Evolutionary conservation across 2,888 invertebrate species (phyloP), one percentile per base, ranked within the genome.

Genomic region (Tethea ocularis): DNA sequence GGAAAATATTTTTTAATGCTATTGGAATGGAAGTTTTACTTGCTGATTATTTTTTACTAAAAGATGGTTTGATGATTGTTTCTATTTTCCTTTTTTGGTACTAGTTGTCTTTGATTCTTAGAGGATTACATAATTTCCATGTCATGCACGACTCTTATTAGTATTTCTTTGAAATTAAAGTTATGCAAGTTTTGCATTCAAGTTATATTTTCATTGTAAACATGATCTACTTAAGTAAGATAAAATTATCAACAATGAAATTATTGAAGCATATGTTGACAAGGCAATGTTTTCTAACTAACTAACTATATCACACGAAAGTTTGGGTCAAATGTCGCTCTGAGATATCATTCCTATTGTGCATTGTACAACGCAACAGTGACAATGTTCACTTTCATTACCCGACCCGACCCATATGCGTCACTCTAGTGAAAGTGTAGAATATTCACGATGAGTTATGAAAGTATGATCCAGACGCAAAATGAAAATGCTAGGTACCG

Each of bases 321-420:
- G 77, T 73, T 62, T 62, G 61, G 75, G 73, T 71, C 74, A 77
- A 66, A 68, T 62, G 71, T 74, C 71, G 69, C 75, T 74, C 73
- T 77, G 75, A 76, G 75, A 78, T 69, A 66, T 54, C 54, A 54
- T 54, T 70, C 64, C 84, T 74, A 90, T 90, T 90, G 88, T 91
- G 82, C 80, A 84, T 85, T 87, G 85, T 86, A 70, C 61, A 68
- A 66, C 69, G 20, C 61, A 67, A 24, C 64, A 61, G 62, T 77
- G 78, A 79, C 85, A 85, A 80, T 83, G 79, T 79, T 83, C 82
- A 78, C 88, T 89, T 89, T 90, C 88, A 79, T 84, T 81, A 61
- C 62, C 60, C 71, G 73, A 61, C 62, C 60, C 71, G 73, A 61
- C 74, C 82, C 81, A 83, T 81, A 82, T 85, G 80, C 83, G 86